A percentile compares a stretch with the other conserved stretches of the same genome.
Conservation (phyloP, 2,113 vertebrate species). For the Laterallus jamaicensis region DNA sequence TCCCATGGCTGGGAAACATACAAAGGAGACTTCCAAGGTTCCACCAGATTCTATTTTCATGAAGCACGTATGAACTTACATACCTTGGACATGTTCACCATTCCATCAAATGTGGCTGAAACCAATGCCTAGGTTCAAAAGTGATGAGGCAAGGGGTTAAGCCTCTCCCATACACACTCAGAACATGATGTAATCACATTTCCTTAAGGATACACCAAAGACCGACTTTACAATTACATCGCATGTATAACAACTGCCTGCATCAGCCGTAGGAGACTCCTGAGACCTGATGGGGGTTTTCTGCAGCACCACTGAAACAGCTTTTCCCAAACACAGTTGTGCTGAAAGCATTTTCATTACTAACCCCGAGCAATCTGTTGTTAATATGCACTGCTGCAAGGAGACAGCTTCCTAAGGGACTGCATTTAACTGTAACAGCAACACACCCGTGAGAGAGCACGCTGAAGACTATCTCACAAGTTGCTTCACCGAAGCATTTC, state of each 20-base stretch:
- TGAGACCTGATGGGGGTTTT: not conserved
- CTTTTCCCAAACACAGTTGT: not conserved
- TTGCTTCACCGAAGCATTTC: not conserved
- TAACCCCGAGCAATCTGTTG: not conserved
- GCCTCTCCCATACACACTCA: not conserved
- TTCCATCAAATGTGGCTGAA: not conserved
- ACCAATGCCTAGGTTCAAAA: not conserved
- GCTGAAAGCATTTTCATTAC: not conserved
- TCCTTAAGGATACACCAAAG: not conserved
- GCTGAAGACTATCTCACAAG: not conserved
- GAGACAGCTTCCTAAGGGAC: not conserved
- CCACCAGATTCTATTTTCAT: not conserved
- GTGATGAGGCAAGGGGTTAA: not conserved
- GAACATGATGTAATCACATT: not conserved
- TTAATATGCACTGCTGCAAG: not conserved
- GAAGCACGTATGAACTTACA: not conserved
- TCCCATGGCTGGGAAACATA: rapidly evolving
- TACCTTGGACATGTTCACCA: not conserved
- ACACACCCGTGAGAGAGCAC: not conserved
- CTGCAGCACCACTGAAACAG: not conserved
- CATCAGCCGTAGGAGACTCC: not conserved
- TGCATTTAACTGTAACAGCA: not conserved
- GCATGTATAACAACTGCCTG: rapidly evolving
- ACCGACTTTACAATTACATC: rapidly evolving
- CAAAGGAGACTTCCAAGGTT: not conserved